Evolutionary conservation across 2,113 vertebrate genomes (phyloP).

Genomic region (Ardeotis arabs): DNA sequence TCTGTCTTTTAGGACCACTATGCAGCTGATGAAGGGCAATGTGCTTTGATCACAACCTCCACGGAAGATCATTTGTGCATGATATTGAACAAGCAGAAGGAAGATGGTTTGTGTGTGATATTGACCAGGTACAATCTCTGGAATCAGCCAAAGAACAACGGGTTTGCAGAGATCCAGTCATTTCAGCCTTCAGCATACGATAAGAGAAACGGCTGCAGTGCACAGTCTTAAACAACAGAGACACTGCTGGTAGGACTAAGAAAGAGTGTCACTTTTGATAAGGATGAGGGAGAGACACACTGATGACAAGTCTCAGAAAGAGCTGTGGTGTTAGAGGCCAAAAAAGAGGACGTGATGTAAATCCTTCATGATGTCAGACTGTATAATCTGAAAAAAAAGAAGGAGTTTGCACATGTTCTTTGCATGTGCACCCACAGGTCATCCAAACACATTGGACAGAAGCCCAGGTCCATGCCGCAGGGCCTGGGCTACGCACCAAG

Average conservation of each 20-base stretch:
- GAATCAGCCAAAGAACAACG: neutral
- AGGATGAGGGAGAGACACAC: neutral
- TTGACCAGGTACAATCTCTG: neutral
- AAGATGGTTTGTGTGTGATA: fast-evolving
- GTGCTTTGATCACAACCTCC: neutral
- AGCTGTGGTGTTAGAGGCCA: neutral
- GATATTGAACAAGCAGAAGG: neutral
- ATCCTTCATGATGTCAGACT: neutral
- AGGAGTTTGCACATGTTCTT: neutral
- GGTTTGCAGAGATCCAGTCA: neutral
- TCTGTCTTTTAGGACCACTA: neutral
- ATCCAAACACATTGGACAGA: neutral
- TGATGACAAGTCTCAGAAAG: neutral
- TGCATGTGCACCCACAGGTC: neutral
- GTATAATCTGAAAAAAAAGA: neutral
- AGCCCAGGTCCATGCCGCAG: neutral
- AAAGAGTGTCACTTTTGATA: neutral
- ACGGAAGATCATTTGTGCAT: neutral
- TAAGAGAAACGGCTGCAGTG: neutral
- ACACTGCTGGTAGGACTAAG: neutral
- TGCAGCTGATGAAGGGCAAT: neutral
- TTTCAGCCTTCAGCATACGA: neutral
- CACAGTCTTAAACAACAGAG: neutral
- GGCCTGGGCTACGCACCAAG: slow-evolving; percentile 9
- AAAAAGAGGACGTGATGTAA: neutral